Conservation (phyloP, 2,113 vertebrate species). For the Astur gentilis region DNA sequence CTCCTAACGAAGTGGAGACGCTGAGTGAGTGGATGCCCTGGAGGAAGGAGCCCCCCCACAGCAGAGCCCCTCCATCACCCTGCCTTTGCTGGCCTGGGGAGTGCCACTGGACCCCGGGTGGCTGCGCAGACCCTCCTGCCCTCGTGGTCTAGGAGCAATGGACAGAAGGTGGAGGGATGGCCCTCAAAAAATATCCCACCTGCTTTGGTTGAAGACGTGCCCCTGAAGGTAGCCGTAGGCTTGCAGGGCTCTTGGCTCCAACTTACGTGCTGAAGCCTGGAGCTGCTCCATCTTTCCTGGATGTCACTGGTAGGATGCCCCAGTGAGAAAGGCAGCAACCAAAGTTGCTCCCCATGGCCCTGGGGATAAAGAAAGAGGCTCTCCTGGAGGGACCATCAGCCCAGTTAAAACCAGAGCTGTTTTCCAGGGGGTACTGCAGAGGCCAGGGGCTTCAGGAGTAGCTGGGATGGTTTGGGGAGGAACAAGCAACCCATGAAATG, state of each 20-base stretch:
- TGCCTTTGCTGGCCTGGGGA: not conserved
- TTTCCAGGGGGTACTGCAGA: not conserved
- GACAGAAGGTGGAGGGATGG: not conserved
- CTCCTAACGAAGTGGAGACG: rapidly evolving
- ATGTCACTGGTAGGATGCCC: not conserved
- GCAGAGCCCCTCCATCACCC: not conserved
- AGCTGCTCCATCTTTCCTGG: not conserved
- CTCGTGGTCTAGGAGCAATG: not conserved
- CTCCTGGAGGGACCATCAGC: not conserved
- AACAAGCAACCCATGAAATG: not conserved
- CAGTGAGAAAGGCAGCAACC: not conserved
- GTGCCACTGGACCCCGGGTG: rapidly evolving
- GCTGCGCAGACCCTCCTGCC: rapidly evolving
- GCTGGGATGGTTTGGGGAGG: not conserved
- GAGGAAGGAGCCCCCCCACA: not conserved
- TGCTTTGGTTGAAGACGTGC: not conserved
- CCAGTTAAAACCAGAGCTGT: not conserved
- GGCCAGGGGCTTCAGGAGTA: not conserved
- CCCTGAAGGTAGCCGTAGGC: not conserved
- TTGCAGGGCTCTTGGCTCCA: not conserved
- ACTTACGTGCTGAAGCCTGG: not conserved
- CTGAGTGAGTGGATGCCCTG: not conserved
- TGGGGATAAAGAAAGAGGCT: not conserved
- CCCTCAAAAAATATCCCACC: not conserved
- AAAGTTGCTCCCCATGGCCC: not conserved